Percentiles rank a stretch among this genome's conserved stretches.
phyloP scores from a whole-genome alignment of 2,797 vertebrate species.

The Peromyscus aztecus region DNA sequence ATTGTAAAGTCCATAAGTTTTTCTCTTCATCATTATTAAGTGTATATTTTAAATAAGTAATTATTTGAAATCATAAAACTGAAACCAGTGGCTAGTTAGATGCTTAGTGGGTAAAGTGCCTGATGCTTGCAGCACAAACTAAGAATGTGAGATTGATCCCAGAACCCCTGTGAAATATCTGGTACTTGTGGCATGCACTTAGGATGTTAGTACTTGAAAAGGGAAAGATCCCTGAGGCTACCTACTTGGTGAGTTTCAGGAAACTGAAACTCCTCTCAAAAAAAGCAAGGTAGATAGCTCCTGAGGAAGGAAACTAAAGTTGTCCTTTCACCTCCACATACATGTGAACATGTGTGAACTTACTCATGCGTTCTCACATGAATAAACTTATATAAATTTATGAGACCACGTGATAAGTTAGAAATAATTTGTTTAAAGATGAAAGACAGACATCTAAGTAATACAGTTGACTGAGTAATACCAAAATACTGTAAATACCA shows the following conservation, averaged over 20 bases:
- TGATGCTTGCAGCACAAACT: not conserved
- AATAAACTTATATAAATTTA: not conserved
- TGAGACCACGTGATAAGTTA: not conserved
- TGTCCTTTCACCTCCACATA: not conserved
- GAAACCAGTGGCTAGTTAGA: not conserved
- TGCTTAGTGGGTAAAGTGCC: too few species aligned
- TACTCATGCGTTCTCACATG: too few species aligned
- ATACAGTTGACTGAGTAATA: not conserved
- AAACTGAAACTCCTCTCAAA: not conserved
- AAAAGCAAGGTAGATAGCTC: not conserved
- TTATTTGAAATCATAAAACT: conserved; percentile 16
- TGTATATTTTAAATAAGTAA: not conserved
- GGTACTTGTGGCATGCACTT: not conserved
- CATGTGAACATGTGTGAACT: not conserved
- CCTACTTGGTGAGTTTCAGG: not conserved
- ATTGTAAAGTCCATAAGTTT: not conserved
- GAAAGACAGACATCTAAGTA: not conserved
- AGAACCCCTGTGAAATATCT: not conserved
- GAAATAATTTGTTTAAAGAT: not conserved
- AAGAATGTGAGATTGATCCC: not conserved
- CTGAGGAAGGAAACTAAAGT: not conserved
- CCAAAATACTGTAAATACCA: not conserved
- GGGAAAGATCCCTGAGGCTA: accelerated
- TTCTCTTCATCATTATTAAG: not conserved
- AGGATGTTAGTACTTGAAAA: not conserved